Evolutionary conservation across 2,113 vertebrate genomes (phyloP).

Genomic region (Prinia subflava): DNA sequence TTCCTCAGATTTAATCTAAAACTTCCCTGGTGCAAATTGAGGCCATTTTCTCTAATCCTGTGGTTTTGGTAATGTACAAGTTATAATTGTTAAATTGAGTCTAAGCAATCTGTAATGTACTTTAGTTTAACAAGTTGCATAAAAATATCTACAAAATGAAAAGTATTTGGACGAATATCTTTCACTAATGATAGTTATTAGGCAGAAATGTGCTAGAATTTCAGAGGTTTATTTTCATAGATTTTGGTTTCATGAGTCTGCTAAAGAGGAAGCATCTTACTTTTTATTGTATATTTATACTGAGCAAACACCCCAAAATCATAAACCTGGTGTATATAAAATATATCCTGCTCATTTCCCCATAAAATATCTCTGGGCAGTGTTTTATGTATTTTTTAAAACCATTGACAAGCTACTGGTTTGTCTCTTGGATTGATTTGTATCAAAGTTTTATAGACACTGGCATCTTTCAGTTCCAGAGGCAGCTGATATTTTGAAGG

Average conservation of each 20-base stretch:
- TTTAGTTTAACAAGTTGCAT: neutral
- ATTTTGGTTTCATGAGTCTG: neutral
- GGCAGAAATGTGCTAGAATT: neutral
- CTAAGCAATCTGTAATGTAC: neutral
- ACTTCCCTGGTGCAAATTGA: neutral
- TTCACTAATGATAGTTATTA: neutral
- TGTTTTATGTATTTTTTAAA: neutral
- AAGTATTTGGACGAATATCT: neutral
- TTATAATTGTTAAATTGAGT: neutral
- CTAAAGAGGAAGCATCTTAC: neutral
- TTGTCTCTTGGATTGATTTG: neutral
- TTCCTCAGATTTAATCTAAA: neutral
- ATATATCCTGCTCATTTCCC: neutral
- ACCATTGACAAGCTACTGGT: neutral
- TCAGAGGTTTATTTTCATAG: neutral
- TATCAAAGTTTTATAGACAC: neutral
- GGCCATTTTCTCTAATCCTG: neutral
- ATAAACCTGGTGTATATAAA: neutral
- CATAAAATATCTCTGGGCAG: neutral
- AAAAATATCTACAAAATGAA: neutral
- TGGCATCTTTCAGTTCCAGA: neutral
- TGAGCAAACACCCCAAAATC: neutral
- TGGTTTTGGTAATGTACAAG: neutral
- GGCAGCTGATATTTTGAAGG: neutral
- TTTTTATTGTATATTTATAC: neutral